Evolutionary conservation across 2,797 vertebrate genomes (phyloP).

Genomic region (Galaxias olidus): DNA sequence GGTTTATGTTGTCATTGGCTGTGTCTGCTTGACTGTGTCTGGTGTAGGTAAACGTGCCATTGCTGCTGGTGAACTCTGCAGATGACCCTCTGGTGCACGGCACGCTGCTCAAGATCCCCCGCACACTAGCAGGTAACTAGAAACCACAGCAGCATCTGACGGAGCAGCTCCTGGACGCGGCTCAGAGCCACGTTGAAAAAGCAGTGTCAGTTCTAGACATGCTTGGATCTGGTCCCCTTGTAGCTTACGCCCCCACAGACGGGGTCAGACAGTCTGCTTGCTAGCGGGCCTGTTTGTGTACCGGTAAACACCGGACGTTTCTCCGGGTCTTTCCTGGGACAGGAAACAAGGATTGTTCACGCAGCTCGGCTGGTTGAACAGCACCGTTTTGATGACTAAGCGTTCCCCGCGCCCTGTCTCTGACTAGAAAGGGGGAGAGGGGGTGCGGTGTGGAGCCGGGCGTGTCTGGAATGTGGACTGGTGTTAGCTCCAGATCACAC

Average conservation of each 20-base stretch:
- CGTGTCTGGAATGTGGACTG: constrained; percentile 25
- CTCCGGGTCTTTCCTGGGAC: not conserved
- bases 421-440: not conserved
- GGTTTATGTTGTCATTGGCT: not conserved
- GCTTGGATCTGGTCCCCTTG: too few species aligned
- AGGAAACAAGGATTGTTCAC: not conserved
- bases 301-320: not conserved
- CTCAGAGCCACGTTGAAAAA: too few species aligned
- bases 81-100: constrained; percentile 95
- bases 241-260: too few species aligned
- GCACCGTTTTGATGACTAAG: constrained; percentile 7
- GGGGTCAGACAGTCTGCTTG: too few species aligned
- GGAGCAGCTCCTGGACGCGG: too few species aligned
- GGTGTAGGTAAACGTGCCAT: constrained; percentile 88
- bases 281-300: too few species aligned
- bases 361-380: not conserved
- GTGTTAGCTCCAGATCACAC: not conserved
- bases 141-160: too few species aligned
- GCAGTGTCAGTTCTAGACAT: too few species aligned
- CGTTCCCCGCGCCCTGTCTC: constrained; percentile 1
- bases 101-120: constrained; percentile 92
- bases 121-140: constrained; percentile 88
- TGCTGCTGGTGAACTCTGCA: constrained; percentile 92
- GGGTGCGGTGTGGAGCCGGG: constrained; percentile 26
- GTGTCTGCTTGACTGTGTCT: not conserved